These are phyloP conservation scores for Pedicia rivosa DNA, from an alignment of 2,888 invertebrate species.

Conservation along the genomic window DNA sequence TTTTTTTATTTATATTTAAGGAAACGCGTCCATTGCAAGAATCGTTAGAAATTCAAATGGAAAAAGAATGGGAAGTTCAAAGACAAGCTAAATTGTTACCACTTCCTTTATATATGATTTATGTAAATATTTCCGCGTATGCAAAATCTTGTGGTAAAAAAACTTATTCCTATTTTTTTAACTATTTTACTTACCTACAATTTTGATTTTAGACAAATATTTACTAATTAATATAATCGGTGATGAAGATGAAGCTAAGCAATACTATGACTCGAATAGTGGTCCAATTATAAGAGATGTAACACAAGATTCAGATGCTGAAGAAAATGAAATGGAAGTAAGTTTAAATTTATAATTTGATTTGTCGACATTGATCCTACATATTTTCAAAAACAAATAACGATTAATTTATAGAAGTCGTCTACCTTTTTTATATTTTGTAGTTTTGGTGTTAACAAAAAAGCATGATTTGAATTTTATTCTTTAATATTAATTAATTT, in stretches of 20 bases:
- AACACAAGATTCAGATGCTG: constrained; percentile 51
- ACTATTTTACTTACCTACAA: constrained; percentile 2
- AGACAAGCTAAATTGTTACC: constrained; percentile 60
- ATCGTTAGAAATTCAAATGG: constrained; percentile 64
- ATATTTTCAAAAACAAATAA: too few species aligned
- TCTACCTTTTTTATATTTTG: too few species aligned
- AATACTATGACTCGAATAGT: constrained; percentile 35
- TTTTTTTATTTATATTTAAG: constrained; percentile 25
- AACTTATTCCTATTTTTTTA: neutral
- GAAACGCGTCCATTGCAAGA: constrained; percentile 82
- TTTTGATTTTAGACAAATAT: constrained; percentile 23
- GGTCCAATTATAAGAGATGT: constrained; percentile 26
- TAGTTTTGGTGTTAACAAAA: too few species aligned
- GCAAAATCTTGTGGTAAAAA: constrained; percentile 50
- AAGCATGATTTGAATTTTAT: neutral
- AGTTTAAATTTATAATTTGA: too few species aligned
- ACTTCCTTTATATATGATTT: constrained; percentile 69
- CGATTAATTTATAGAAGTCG: too few species aligned
- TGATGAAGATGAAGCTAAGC: constrained; percentile 52
- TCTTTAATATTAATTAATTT: neutral
- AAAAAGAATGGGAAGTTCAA: constrained; percentile 62
- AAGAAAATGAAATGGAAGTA: constrained; percentile 33
- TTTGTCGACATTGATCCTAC: too few species aligned
- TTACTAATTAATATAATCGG: constrained; percentile 40
- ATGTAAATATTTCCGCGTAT: constrained; percentile 70